phyloP scores from a whole-genome alignment of 2,888 invertebrate species.

The Plebejus melissa region DNA sequence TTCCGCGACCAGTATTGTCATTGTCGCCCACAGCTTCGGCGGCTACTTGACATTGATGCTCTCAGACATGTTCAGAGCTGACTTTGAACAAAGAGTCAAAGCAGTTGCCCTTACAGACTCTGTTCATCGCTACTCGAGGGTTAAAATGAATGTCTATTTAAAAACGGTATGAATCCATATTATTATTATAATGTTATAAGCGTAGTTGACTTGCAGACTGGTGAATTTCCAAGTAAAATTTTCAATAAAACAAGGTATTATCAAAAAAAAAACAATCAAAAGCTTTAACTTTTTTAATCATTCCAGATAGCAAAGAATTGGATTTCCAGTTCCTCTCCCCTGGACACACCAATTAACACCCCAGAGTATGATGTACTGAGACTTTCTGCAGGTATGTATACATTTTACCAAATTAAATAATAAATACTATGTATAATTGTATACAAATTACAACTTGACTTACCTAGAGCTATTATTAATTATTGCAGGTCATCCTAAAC shows the following conservation, averaged over 20 bases:
- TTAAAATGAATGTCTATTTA: conserved; percentile 54
- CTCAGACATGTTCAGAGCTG: conserved; percentile 71
- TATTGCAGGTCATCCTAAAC: conserved; percentile 78
- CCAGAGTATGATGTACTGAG: conserved; percentile 74
- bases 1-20: conserved; percentile 81
- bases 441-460: not conserved
- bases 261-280: not conserved
- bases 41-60: conserved; percentile 82
- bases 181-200: not conserved
- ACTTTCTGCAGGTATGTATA: conserved; percentile 77
- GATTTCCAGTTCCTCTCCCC: conserved; percentile 76
- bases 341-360: conserved; percentile 76
- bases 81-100: conserved; percentile 83
- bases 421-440: not conserved
- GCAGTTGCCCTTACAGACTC: conserved; percentile 89
- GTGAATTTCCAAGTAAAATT: no score
- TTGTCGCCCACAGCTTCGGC: conserved; percentile 90
- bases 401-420: not conserved
- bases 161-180: conserved; percentile 51
- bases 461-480: not conserved
- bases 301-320: conserved; percentile 80
- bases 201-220: not conserved
- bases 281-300: conserved; percentile 20
- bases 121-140: conserved; percentile 77
- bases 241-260: not conserved